phyloP scores from a whole-genome alignment of 2,888 invertebrate genomes.

The Callimorpha dominula region DNA sequence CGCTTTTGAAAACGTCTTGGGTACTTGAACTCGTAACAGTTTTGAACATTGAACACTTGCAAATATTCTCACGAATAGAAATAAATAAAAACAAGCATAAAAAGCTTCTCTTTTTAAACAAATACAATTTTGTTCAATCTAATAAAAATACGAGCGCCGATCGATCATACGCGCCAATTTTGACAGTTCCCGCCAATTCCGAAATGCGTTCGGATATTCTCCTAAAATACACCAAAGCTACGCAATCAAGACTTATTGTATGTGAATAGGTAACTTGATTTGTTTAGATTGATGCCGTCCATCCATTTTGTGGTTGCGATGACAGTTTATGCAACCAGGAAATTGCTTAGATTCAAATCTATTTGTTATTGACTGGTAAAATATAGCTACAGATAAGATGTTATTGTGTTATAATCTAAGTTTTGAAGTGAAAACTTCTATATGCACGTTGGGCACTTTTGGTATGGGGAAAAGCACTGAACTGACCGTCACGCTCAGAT shows the following conservation, averaged over 20 bases:
- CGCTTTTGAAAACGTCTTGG: too few species aligned
- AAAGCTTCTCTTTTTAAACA: constrained; percentile 36
- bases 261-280: constrained; percentile 63
- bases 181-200: constrained; percentile 56
- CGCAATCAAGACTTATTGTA: constrained; percentile 77
- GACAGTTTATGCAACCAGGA: constrained; percentile 63
- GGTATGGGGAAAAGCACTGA: too few species aligned
- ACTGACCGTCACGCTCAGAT: too few species aligned
- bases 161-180: constrained; percentile 64
- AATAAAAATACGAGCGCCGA: constrained; percentile 51
- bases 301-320: constrained; percentile 71
- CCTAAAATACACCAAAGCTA: constrained; percentile 62
- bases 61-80: constrained; percentile 30
- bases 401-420: background rate
- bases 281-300: constrained; percentile 76
- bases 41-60: background rate
- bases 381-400: background rate
- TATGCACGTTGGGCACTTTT: too few species aligned
- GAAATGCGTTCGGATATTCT: constrained; percentile 65
- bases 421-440: too few species aligned
- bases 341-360: constrained; percentile 33
- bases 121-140: constrained; percentile 38
- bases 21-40: too few species aligned
- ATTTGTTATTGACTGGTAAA: constrained; percentile 9
- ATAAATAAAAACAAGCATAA: constrained; percentile 14